A percentile compares a stretch with the other conserved stretches of the same genome.
phyloP scores from a whole-genome alignment of 2,113 vertebrate genomes.

The Dryoscopus gambensis region DNA sequence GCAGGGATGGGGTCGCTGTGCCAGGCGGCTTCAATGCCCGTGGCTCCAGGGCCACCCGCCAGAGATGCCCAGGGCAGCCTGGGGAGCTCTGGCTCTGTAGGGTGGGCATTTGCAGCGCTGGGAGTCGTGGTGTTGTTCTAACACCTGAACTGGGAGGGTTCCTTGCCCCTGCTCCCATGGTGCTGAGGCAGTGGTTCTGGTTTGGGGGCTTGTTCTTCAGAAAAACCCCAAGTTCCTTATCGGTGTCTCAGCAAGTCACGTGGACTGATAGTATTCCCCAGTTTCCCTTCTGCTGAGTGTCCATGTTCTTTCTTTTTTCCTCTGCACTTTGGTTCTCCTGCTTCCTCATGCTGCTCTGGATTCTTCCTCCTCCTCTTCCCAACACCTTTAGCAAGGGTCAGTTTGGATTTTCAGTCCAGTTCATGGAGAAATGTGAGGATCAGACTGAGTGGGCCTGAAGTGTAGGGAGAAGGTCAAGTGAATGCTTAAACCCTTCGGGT shows the following conservation, averaged over 20 bases:
- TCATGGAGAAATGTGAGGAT: not conserved
- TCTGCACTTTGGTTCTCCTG: rapidly evolving
- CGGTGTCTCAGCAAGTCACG: not conserved
- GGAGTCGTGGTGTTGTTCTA: not conserved
- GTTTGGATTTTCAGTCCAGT: not conserved
- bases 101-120: rapidly evolving
- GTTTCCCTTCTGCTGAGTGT: not conserved
- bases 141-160: rapidly evolving
- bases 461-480: not conserved
- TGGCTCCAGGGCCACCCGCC: not conserved
- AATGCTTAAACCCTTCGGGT: not conserved
- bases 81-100: rapidly evolving
- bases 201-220: not conserved
- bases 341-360: rapidly evolving
- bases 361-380: not conserved
- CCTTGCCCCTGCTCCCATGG: not conserved
- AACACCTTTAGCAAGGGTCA: not conserved
- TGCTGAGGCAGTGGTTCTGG: rapidly evolving
- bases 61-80: not conserved
- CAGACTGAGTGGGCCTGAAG: not conserved
- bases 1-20: rapidly evolving
- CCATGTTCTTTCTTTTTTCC: not conserved
- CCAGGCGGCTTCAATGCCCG: not conserved
- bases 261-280: not conserved
- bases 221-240: not conserved